A percentile compares a stretch with the other conserved stretches of the same genome.
Evolutionary conservation across 92 coral and sea anemone genomes (phyloP).

Genomic region (Zoanthus gigantus): DNA sequence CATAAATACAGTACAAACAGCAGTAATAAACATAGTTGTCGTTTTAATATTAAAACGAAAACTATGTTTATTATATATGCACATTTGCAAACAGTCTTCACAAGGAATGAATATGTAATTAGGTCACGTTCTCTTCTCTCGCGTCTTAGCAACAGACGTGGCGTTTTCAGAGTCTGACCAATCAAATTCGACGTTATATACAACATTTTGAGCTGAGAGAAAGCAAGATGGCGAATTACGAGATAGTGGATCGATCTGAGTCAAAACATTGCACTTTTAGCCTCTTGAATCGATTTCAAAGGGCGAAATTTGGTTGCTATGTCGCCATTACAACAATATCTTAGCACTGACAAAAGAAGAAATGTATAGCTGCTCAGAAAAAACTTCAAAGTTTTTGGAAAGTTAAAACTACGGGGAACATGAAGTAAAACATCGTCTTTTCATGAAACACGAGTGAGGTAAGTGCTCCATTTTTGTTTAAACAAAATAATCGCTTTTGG

Average conservation of each 20-base stretch:
- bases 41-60: no score
- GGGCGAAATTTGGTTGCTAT: conserved; percentile 8
- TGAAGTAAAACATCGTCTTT: neutral
- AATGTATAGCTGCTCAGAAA: neutral
- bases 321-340: neutral
- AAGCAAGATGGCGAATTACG: neutral
- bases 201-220: neutral
- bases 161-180: neutral
- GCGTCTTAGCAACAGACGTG: neutral
- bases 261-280: neutral
- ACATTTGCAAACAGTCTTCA: neutral
- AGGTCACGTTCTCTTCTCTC: neutral
- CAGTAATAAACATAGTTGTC: no score
- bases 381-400: conserved; percentile 1
- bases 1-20: no score
- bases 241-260: neutral
- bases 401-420: neutral
- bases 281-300: neutral
- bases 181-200: conserved; percentile 3
- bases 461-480: conserved; percentile 10
- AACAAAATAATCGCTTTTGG: neutral
- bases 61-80: no score
- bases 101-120: neutral
- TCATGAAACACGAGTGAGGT: neutral
- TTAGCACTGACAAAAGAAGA: neutral